Conservation (phyloP, 1,140 invertebrate genomes). For the Drosophila mojavensis region DNA sequence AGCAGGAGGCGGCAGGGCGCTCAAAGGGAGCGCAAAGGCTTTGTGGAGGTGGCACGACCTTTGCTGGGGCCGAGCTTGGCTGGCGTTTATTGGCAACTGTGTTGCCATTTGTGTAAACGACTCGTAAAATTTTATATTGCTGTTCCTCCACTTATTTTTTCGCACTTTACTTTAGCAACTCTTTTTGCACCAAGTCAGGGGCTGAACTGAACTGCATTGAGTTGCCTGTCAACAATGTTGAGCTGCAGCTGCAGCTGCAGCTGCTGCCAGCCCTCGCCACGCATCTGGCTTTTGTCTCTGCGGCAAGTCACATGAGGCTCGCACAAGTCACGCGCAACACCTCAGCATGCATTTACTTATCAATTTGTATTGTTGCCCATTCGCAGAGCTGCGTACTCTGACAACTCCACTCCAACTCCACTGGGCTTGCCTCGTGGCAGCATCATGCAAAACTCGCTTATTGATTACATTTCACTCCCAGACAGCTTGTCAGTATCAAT, state of each 20-base stretch:
- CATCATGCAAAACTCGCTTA: conserved; percentile 62
- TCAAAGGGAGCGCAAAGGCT: background rate
- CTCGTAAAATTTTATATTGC: conserved; percentile 80
- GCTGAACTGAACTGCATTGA: conserved; percentile 40
- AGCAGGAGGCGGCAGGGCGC: background rate
- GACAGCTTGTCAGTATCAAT: conserved; percentile 70
- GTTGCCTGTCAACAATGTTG: conserved; percentile 52
- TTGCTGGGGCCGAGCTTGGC: conserved; percentile 24
- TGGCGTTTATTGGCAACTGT: conserved; percentile 79
- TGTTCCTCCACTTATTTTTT: conserved; percentile 42
- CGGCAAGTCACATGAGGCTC: conserved; percentile 12
- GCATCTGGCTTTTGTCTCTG: conserved; percentile 47
- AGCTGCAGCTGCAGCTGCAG: background rate
- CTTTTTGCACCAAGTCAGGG: conserved; percentile 12
- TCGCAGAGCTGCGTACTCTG: conserved; percentile 45
- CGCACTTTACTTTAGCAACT: conserved; percentile 37
- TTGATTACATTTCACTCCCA: conserved; percentile 74
- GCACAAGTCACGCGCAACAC: conserved; percentile 5
- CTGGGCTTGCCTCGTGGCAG: conserved; percentile 5
- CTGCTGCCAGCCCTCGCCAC: conserved; percentile 29
- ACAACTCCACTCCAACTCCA: conserved; percentile 58
- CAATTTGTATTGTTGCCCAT: conserved; percentile 64
- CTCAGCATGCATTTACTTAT: conserved; percentile 37
- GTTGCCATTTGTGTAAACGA: conserved; percentile 82
- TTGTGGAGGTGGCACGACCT: conserved; percentile 27